Evolutionary conservation across 2,888 invertebrate species (phyloP), one percentile per base, ranked within the genome.

Genomic region (Zaprionus lineosus): DNA sequence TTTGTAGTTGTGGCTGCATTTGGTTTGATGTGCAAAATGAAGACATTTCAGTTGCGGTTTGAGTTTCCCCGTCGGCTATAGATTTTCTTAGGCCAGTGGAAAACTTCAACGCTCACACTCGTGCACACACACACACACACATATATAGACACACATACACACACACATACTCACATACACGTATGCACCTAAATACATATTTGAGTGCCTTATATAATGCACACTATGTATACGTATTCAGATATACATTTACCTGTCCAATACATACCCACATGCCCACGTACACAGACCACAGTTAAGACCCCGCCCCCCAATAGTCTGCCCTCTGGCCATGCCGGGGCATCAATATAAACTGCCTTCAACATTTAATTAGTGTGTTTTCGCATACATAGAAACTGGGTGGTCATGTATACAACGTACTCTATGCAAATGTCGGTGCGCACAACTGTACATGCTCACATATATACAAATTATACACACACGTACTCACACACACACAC

Each of bases 361-460:
- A 85, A 84, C 87, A 87, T 87, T 87, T 88, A 87, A 87, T 87
- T 87, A 87, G 87, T 87, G 83, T 88, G 83, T 79, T 84, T 82
- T 79, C 72, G 62, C 78, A 79, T 62, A 74, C 70, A 77, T 64
- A 70, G 65, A 74, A 40, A 60, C 55, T 39, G 50, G 60, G 37
- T 52, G 57, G 65, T 44, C 65, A 66, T 67, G 58, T 65, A 51
- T 78, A 58, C 63, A 51, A 29, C 63, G 56, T 72, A 51, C 56
- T 52, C 69, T 82, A 78, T 78, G 77, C 75, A 78, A 78, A 78
- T 78, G 83, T 44, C 74, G 65, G 47, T 65, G 71, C 60, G 79
- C 79, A 71, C 83, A 79, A 79, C 78, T 79, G 78, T 79, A 79
- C 78, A 79, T 59, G 83, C 78, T 62, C 24, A 55, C 47, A 55